phyloP scores from a whole-genome alignment of 1,140 invertebrate genomes.

The Globodera rostochiensis region DNA sequence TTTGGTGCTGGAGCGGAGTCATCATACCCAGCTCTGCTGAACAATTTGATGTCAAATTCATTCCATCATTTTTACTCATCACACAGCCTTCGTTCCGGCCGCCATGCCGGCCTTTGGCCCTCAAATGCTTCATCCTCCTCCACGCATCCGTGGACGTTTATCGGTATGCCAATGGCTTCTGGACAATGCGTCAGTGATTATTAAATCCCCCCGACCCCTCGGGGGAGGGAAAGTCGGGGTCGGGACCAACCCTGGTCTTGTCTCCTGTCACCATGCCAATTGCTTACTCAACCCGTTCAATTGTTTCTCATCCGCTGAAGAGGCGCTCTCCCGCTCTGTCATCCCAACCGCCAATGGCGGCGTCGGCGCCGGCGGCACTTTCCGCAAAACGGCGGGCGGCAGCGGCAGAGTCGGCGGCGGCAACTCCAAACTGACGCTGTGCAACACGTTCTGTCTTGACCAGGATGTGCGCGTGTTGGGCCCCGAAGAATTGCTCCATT shows the following conservation, averaged over 20 bases:
- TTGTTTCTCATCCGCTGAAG: background rate
- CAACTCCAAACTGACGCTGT: constrained; percentile 91
- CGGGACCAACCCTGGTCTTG: no score
- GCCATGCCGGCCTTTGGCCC: background rate
- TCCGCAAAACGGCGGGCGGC: constrained; percentile 74
- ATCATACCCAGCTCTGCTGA: no score
- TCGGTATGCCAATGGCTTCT: constrained; percentile 72
- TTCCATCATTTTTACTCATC: background rate
- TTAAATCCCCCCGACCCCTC: constrained; percentile 17
- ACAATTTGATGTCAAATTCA: background rate
- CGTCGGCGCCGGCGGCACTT: constrained; percentile 74
- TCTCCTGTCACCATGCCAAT: no score
- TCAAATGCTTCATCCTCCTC: constrained; percentile 70
- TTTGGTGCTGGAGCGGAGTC: no score
- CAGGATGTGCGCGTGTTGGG: constrained; percentile 94
- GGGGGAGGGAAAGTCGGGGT: no score
- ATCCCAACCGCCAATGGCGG: constrained; percentile 73
- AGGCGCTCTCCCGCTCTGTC: background rate
- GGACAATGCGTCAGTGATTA: background rate
- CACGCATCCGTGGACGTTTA: constrained; percentile 97
- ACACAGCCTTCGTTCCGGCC: background rate
- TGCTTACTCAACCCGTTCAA: background rate
- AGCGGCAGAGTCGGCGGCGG: constrained; percentile 84
- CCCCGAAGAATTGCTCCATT: constrained; percentile 85
- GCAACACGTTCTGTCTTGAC: constrained; percentile 94